These are phyloP conservation scores for Pygocentrus nattereri DNA, from an alignment of 2,797 vertebrate genomes.

Conservation along the genomic window DNA sequence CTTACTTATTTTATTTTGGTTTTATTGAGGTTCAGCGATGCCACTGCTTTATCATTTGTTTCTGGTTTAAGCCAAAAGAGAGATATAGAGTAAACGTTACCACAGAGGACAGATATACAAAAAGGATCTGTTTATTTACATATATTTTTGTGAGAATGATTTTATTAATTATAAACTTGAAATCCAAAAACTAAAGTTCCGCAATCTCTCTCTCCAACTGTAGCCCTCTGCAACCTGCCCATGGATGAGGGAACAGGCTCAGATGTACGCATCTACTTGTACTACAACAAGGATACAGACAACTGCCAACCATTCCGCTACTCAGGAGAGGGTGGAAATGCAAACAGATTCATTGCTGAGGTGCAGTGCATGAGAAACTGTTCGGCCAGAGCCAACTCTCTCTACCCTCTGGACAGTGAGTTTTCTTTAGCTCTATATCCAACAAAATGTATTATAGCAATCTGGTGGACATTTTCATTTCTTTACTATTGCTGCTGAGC, in stretches of 20 bases:
- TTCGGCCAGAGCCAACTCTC: conserved; percentile 29
- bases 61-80: background rate
- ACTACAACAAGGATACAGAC: conserved; percentile 54
- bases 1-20: background rate
- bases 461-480: background rate
- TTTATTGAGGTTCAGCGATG: background rate
- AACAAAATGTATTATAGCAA: background rate
- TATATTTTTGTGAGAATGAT: background rate
- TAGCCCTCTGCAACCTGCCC: conserved; percentile 53
- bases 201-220: background rate
- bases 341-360: conserved; percentile 72
- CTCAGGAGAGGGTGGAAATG: conserved; percentile 71
- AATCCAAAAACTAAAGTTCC: too few species aligned
- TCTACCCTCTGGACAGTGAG: conserved; percentile 74
- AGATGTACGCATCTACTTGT: conserved; percentile 33
- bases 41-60: background rate
- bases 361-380: conserved; percentile 73
- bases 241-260: conserved; percentile 59
- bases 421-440: conserved; percentile 16
- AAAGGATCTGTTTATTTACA: background rate
- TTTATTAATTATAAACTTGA: background rate
- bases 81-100: background rate
- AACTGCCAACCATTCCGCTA: conserved; percentile 72
- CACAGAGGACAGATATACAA: too few species aligned
- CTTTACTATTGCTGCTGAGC: background rate